These are phyloP conservation scores for Tridacna crocea DNA, from an alignment of 2,888 invertebrate species.

Conservation along the genomic window DNA sequence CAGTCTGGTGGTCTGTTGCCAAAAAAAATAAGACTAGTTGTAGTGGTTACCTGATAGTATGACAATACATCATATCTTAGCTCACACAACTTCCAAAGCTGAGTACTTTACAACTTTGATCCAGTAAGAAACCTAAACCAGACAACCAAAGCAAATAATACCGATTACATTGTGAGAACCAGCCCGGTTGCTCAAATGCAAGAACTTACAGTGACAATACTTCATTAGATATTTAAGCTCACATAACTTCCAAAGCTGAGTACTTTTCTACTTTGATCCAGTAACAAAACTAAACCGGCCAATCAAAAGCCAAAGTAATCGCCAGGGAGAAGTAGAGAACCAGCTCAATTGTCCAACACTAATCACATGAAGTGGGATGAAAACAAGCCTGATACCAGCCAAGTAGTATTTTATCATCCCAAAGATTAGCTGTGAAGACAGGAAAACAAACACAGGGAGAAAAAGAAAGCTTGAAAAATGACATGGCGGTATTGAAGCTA, in stretches of 20 bases:
- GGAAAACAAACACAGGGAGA: conserved; percentile 21
- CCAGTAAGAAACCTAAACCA: too few relatives aligned
- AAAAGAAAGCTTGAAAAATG: conserved; percentile 51
- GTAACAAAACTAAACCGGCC: not conserved
- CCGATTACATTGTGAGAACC: too few relatives aligned
- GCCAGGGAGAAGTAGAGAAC: not conserved
- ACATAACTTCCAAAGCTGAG: not conserved
- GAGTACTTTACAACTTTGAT: too few relatives aligned
- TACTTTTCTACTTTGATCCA: not conserved
- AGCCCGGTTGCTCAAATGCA: too few relatives aligned
- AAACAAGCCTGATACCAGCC: conserved; percentile 19
- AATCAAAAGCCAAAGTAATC: conserved; percentile 23
- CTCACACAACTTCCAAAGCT: too few relatives aligned
- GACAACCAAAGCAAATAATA: too few relatives aligned
- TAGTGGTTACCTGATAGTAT: too few relatives aligned
- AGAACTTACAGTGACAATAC: too few relatives aligned
- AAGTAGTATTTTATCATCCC: conserved; percentile 1
- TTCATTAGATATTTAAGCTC: not conserved
- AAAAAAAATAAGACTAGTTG: too few relatives aligned
- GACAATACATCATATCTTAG: too few relatives aligned
- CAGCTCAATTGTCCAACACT: conserved; percentile 19
- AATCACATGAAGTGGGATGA: conserved; percentile 20
- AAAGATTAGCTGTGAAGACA: conserved; percentile 19
- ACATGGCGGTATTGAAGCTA: conserved; percentile 37
- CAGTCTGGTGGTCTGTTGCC: too few relatives aligned